Percentiles rank a stretch among this genome's conserved stretches.
phyloP scores from a whole-genome alignment of 2,113 vertebrate genomes.

The Pitta sordida region DNA sequence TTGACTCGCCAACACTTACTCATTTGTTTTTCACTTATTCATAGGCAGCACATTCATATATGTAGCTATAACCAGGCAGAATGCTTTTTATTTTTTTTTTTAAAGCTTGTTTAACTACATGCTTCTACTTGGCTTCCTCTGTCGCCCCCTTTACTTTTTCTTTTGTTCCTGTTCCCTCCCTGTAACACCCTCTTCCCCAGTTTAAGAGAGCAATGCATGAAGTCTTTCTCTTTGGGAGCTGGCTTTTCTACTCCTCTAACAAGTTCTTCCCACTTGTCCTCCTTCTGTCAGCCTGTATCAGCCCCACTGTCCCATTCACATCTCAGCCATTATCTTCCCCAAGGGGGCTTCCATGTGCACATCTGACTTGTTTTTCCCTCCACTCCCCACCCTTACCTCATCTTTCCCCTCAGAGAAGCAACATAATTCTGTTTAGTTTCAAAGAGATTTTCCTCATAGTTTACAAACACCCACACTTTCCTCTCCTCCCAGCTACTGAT shows the following conservation, averaged over 20 bases:
- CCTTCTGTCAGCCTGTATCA: not conserved
- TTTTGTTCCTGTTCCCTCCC: not conserved
- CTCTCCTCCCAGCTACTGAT: not conserved
- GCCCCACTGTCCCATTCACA: not conserved
- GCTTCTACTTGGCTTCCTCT: not conserved
- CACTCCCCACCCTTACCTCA: not conserved
- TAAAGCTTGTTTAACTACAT: not conserved
- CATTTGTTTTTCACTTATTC: not conserved
- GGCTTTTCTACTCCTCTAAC: not conserved
- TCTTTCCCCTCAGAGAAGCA: not conserved
- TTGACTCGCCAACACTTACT: not conserved
- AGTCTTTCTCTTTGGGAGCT: not conserved
- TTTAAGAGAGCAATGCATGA: not conserved
- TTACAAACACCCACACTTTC: not conserved
- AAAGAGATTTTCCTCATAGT: not conserved
- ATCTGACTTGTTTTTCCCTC: not conserved
- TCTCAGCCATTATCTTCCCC: not conserved
- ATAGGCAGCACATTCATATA: not conserved
- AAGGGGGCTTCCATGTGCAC: not conserved
- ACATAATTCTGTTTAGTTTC: not conserved
- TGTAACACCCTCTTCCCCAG: not conserved
- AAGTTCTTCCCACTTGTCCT: not conserved
- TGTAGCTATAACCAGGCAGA: not conserved
- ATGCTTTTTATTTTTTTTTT: not conserved
- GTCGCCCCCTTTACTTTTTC: not conserved